Conservation (phyloP, 2,113 vertebrate genomes). For the Damaliscus lunatus region DNA sequence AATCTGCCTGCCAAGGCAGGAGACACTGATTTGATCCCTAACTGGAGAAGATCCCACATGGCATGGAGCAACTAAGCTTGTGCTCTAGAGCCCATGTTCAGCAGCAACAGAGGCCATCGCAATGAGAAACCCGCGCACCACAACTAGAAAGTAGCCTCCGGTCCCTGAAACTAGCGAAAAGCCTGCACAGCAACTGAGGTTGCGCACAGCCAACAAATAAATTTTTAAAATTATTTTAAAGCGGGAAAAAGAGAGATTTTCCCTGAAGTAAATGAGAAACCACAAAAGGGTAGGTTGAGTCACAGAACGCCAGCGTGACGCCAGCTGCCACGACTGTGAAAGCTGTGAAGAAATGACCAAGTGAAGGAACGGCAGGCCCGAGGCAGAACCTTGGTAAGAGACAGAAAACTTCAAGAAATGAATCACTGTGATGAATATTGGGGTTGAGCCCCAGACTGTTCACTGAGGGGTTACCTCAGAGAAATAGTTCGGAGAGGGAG, state of each 20-base stretch:
- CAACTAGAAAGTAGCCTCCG: neutral
- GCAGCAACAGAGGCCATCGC: neutral
- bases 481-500: neutral
- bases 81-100: neutral
- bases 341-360: neutral
- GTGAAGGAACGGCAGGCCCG: neutral
- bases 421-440: neutral
- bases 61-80: neutral
- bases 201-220: neutral
- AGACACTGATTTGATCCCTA: neutral
- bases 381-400: neutral
- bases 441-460: neutral
- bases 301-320: rapidly evolving
- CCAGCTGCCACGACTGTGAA: neutral
- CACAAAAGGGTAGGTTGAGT: neutral
- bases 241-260: neutral
- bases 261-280: neutral
- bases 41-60: neutral
- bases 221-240: neutral
- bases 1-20: neutral
- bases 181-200: neutral
- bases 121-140: neutral
- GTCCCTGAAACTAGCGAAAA: neutral
- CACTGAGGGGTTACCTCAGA: neutral
- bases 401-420: neutral